Conservation (phyloP, 2,797 vertebrate species). For the Rhabdomys pumilio region DNA sequence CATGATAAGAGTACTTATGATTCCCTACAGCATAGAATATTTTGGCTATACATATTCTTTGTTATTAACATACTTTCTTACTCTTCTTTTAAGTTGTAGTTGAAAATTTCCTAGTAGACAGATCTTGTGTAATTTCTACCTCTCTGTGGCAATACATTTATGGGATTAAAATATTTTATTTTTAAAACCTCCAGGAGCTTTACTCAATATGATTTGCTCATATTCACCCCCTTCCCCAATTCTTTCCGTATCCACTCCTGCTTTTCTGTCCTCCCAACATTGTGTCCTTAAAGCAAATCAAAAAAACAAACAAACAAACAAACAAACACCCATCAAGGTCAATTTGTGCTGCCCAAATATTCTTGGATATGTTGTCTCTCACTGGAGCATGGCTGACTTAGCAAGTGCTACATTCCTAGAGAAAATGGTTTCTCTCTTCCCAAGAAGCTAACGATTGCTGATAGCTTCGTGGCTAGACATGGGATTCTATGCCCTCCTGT, state of each 20-base stretch:
- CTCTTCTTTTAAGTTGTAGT: neutral
- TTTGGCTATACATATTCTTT: neutral
- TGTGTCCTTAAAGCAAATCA: neutral
- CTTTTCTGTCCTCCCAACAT: neutral
- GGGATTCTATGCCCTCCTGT: neutral
- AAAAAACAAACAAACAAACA: too few relatives aligned
- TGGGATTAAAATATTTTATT: neutral
- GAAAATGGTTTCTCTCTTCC: neutral
- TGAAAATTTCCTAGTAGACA: neutral
- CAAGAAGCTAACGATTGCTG: neutral
- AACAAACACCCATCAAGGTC: neutral
- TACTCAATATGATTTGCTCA: neutral
- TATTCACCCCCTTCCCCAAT: neutral
- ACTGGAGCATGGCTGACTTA: neutral
- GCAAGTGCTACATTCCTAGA: neutral
- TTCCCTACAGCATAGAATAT: neutral
- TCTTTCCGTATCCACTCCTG: neutral
- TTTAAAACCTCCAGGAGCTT: neutral
- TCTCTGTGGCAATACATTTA: conserved; percentile 1
- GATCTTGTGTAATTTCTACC: conserved; percentile 11
- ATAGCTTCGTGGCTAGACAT: too few relatives aligned
- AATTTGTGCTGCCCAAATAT: neutral
- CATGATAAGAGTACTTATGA: neutral
- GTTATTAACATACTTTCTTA: neutral
- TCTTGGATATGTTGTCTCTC: neutral